These are phyloP conservation scores for Serinus canaria DNA, from an alignment of 2,113 vertebrate species.

Conservation along the genomic window DNA sequence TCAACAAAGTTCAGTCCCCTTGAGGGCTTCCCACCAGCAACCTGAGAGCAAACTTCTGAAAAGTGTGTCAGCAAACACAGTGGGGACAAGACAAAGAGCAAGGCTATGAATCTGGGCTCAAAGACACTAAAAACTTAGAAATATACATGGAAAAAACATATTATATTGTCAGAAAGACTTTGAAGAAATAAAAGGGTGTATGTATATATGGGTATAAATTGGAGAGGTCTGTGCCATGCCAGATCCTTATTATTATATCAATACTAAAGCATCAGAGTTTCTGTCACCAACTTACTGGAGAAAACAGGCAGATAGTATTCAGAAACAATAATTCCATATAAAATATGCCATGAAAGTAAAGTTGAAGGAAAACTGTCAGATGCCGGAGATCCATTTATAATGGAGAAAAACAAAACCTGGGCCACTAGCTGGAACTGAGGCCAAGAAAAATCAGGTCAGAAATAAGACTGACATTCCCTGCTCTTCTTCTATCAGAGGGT, in stretches of 20 bases:
- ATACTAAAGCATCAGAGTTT: neutral
- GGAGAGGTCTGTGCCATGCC: neutral
- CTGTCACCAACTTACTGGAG: neutral
- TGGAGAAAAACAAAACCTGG: neutral
- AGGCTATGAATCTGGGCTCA: neutral
- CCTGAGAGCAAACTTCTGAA: neutral
- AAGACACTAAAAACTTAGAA: neutral
- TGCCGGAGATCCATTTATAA: neutral
- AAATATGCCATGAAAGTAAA: neutral
- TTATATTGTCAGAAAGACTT: neutral
- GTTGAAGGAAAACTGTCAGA: neutral
- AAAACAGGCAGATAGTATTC: neutral
- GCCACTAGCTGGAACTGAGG: neutral
- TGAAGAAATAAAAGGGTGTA: neutral
- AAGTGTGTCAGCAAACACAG: neutral
- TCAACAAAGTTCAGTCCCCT: neutral
- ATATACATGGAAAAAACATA: accelerated
- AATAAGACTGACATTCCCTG: neutral
- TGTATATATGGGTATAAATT: neutral
- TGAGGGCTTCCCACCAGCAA: neutral
- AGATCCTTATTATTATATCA: neutral
- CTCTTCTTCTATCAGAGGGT: neutral
- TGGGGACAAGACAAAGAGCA: neutral
- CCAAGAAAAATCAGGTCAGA: neutral
- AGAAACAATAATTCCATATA: neutral